A percentile compares a stretch with the other conserved stretches of the same genome.
phyloP scores from a whole-genome alignment of 2,113 vertebrate genomes.

The Bubo scandiacus region DNA sequence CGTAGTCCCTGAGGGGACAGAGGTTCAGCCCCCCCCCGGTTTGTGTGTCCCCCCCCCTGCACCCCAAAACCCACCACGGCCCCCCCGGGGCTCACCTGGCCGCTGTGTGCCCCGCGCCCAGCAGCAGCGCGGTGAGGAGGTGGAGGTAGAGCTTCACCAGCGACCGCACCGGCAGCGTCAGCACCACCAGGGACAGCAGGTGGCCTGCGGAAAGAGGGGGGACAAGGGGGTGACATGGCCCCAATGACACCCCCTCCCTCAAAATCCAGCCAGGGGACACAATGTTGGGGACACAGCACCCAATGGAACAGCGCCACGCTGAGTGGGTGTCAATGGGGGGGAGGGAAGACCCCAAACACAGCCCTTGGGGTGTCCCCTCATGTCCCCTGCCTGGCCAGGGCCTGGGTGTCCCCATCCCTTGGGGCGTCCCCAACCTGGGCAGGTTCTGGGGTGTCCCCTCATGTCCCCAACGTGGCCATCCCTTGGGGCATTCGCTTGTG shows the following conservation, averaged over 20 bases:
- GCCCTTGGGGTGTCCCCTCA: background rate
- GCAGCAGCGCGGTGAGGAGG: conserved; percentile 76
- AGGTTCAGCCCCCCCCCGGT: background rate
- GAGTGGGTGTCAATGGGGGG: no score
- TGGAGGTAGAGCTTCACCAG: conserved; percentile 86
- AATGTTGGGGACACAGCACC: no score
- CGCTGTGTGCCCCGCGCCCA: conserved; percentile 80
- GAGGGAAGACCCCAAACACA: no score
- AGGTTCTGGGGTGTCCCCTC: background rate
- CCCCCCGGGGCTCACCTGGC: conserved; percentile 72
- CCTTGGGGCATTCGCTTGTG: no score
- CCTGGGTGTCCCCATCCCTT: no score
- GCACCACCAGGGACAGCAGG: conserved; percentile 75
- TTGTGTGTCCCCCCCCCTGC: no score
- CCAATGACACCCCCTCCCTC: no score
- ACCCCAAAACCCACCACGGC: no score
- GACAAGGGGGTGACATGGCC: background rate
- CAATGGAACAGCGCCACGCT: no score
- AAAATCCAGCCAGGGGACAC: no score
- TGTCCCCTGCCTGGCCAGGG: background rate
- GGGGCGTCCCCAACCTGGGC: no score
- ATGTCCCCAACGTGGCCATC: background rate
- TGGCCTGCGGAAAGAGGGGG: conserved; percentile 72
- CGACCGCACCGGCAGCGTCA: conserved; percentile 79
- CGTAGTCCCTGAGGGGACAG: conserved; percentile 74